These are phyloP conservation scores for Cynodonichthys magdalenae DNA, from an alignment of 2,797 vertebrate species.

Conservation along the genomic window DNA sequence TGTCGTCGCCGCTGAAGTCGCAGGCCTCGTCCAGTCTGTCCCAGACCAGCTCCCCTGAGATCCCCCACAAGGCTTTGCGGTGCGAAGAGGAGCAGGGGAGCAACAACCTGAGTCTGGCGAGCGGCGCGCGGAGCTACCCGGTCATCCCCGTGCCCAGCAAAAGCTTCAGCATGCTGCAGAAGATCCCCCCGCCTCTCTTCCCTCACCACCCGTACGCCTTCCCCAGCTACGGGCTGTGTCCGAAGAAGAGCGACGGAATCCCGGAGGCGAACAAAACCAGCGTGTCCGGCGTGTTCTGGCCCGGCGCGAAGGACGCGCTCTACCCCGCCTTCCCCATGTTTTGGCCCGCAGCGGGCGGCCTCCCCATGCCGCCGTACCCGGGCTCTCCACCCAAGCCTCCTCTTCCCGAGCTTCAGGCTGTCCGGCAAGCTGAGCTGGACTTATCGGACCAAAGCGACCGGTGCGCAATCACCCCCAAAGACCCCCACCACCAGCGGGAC, in stretches of 20 bases:
- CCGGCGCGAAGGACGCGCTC: slow-evolving; percentile 84
- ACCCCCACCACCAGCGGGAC: slow-evolving; percentile 67
- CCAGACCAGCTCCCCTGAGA: slow-evolving; percentile 69
- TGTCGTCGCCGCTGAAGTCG: slow-evolving; percentile 72
- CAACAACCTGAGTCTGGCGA: slow-evolving; percentile 60
- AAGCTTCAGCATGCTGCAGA: slow-evolving; percentile 91
- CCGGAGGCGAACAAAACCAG: slow-evolving; percentile 76
- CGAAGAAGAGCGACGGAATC: slow-evolving; percentile 88
- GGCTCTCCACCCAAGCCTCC: slow-evolving; percentile 85
- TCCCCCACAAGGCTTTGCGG: slow-evolving; percentile 79
- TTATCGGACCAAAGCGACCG: slow-evolving; percentile 79
- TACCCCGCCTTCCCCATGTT: slow-evolving; percentile 94
- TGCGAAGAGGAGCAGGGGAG: slow-evolving; percentile 76
- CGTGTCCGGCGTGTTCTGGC: slow-evolving; percentile 87
- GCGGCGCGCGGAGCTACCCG: slow-evolving; percentile 88
- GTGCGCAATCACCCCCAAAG: slow-evolving; percentile 79
- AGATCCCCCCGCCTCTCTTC: slow-evolving; percentile 94
- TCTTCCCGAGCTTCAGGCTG: slow-evolving; percentile 73
- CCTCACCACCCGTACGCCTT: slow-evolving; percentile 93
- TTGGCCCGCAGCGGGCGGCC: slow-evolving; percentile 90
- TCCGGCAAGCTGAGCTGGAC: slow-evolving; percentile 75
- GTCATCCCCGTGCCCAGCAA: slow-evolving; percentile 96
- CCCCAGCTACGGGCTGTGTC: slow-evolving; percentile 91
- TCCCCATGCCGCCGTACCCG: slow-evolving; percentile 88
- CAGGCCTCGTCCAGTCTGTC: slow-evolving; percentile 70